Evolutionary conservation across 2,797 vertebrate species (phyloP).

Genomic region (Dendrocincla fuliginosa): DNA sequence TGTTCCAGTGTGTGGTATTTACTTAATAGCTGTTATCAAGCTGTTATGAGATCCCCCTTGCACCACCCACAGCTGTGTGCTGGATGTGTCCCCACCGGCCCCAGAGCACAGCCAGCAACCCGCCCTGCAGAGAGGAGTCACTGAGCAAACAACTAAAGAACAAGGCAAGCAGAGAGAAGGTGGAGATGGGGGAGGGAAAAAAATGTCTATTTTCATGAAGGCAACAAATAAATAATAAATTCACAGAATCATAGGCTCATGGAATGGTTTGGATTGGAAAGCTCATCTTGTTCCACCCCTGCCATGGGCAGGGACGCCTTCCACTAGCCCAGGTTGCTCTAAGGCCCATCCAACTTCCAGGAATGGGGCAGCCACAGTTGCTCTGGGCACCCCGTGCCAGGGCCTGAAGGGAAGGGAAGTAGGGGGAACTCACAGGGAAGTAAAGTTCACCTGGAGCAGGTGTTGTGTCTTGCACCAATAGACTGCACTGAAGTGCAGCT

Average conservation of each 20-base stretch:
- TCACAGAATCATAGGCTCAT: neutral
- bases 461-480: neutral
- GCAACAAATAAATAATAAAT: neutral
- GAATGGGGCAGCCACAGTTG: neutral
- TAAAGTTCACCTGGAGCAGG: neutral
- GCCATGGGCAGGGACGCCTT: neutral
- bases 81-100: neutral
- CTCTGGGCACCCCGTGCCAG: neutral
- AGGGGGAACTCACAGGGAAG: neutral
- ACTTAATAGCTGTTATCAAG: slow-evolving; percentile 45
- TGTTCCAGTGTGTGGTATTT: slow-evolving; percentile 24
- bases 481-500: no score
- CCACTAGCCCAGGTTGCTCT: rapidly evolving
- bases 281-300: neutral
- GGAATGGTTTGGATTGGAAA: neutral
- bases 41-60: neutral
- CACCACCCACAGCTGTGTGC: neutral
- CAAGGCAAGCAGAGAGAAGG: neutral
- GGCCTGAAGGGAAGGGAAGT: neutral
- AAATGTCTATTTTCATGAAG: neutral
- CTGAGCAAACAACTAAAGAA: neutral
- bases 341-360: rapidly evolving
- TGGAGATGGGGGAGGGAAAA: neutral
- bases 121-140: neutral
- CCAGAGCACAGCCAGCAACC: neutral